Evolutionary conservation across 2,797 vertebrate genomes (phyloP).

Genomic region (Apodemus agrarius): DNA sequence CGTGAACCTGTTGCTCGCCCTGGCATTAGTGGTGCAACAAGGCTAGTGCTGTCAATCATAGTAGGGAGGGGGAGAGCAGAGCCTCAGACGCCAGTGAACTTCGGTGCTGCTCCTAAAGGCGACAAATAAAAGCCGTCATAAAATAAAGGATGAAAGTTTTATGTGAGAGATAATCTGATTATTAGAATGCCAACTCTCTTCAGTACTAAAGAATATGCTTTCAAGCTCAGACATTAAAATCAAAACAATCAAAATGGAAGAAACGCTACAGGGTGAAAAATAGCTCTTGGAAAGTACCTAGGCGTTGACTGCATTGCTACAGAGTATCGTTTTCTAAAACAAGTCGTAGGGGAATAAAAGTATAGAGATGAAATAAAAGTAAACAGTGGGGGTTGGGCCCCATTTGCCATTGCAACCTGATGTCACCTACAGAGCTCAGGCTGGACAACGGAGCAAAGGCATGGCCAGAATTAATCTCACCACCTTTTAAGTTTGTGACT

Average conservation of each 20-base stretch:
- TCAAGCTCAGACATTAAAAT: background rate
- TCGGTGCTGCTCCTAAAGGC: background rate
- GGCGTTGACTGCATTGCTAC: background rate
- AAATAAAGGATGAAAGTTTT: background rate
- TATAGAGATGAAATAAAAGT: background rate
- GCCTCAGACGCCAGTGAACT: background rate
- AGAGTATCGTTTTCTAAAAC: background rate
- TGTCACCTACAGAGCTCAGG: too few relatives aligned
- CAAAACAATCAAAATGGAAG: background rate
- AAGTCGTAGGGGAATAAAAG: background rate
- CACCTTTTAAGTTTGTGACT: background rate
- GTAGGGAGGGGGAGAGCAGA: too few relatives aligned
- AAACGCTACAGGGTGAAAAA: background rate
- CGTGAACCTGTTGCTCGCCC: fast-evolving
- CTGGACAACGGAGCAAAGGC: too few relatives aligned
- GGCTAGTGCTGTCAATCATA: background rate
- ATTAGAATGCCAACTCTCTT: background rate
- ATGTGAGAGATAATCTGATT: background rate
- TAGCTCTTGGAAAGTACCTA: background rate
- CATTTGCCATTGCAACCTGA: background rate
- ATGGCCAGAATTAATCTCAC: too few relatives aligned
- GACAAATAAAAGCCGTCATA: background rate
- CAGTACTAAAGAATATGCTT: background rate
- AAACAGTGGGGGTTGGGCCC: background rate
- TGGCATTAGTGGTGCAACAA: background rate